Conservation (phyloP, 2,888 invertebrate genomes). For the Panzeria rudis region DNA sequence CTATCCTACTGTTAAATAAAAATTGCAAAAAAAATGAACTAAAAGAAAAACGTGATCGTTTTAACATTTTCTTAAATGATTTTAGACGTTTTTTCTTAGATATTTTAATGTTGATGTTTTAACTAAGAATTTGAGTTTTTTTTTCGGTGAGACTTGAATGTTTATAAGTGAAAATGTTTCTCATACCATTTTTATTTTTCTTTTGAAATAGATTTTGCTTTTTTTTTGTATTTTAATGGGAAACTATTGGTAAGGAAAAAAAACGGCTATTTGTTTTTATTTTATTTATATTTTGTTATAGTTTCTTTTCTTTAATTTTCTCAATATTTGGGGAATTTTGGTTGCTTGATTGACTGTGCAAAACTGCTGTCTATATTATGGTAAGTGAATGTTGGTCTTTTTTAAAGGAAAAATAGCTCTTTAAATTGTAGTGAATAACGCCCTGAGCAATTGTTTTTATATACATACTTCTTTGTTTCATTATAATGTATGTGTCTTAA, state of each 20-base stretch:
- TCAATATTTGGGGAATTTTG: constrained; percentile 23
- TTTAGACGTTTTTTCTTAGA: constrained; percentile 68
- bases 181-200: constrained; percentile 51
- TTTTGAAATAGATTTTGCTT: background rate
- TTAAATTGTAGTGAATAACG: background rate
- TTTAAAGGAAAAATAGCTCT: background rate
- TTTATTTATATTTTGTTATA: constrained; percentile 20
- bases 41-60: constrained; percentile 81
- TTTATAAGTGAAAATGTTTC: constrained; percentile 62
- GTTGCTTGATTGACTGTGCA: constrained; percentile 36
- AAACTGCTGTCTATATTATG: constrained; percentile 9
- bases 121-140: constrained; percentile 57
- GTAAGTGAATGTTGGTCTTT: background rate
- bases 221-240: constrained; percentile 36
- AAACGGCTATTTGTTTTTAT: background rate
- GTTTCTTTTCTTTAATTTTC: background rate
- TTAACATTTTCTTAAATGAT: constrained; percentile 80
- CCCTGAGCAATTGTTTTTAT: background rate
- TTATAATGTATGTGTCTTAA: constrained; percentile 33
- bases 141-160: background rate
- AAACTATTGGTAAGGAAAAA: constrained; percentile 36
- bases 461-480: background rate
- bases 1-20: constrained; percentile 31
- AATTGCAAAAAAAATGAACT: constrained; percentile 23
- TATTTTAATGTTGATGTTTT: constrained; percentile 69